Percentiles rank a stretch among this genome's conserved stretches.
Evolutionary conservation across 37 sponge, comb jelly and placozoan genomes (phyloP).

Genomic region (Oscarella lobularis): DNA sequence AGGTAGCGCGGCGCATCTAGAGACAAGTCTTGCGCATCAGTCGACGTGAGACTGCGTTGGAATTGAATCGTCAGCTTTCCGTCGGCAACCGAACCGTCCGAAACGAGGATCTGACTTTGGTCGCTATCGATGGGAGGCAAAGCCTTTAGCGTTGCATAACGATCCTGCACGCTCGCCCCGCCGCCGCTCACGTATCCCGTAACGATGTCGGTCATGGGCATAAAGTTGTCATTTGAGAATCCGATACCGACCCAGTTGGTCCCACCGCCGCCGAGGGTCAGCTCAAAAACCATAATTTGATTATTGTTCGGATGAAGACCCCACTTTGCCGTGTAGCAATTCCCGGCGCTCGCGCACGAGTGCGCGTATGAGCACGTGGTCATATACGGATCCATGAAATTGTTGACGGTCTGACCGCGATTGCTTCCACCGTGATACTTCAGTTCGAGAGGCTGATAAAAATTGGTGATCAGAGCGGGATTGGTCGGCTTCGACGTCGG

Average conservation of each 20-base stretch:
- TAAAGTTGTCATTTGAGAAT: neutral
- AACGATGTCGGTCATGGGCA: neutral
- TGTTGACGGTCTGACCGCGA: neutral
- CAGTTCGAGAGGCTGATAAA: constrained; percentile 23
- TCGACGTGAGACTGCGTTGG: neutral
- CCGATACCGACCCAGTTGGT: neutral
- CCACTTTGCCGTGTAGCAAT: neutral
- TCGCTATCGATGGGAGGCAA: neutral
- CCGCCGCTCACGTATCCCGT: neutral
- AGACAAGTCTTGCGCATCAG: neutral
- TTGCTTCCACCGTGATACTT: constrained; percentile 25
- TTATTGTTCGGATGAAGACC: neutral
- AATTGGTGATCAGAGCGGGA: constrained; percentile 8
- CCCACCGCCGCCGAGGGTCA: neutral
- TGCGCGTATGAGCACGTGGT: neutral
- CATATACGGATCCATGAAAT: neutral
- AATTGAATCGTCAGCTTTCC: neutral
- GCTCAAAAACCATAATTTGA: neutral
- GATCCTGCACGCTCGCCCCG: neutral
- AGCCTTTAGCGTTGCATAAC: neutral
- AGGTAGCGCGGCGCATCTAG: neutral
- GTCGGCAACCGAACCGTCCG: neutral
- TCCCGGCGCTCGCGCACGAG: neutral
- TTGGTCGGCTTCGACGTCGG: neutral
- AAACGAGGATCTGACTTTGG: neutral